Base-by-base conservation (phyloP, 2,888 invertebrate species). In the Trichogramma dendrolimi region DNA sequence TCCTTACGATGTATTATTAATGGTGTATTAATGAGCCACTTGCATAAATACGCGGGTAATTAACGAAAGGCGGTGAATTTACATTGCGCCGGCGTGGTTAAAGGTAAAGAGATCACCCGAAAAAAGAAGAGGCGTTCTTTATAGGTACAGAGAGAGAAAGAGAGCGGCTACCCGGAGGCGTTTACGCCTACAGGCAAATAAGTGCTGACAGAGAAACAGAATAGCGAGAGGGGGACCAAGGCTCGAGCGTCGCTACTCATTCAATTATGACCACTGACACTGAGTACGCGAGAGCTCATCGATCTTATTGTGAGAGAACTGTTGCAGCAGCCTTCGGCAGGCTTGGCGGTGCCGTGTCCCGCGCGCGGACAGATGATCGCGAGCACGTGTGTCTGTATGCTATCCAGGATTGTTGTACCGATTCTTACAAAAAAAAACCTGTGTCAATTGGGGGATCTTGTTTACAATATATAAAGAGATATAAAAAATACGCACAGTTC, bases 231-330 rank as follows among this genome's bases (percentile, higher is more conserved):
- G 27, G 14, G 27, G 27, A 27, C 27, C 27, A 27, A 27, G 27
- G 3, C 57, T 68, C 27, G 27, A 27, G 27, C 27, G 27, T 27
- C 27, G 68, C 67, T 69, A 73, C 73, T 75, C 77, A 76, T 78
- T 78, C 77, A 77, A 77, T 78, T 78, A 78, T 75, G 73, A 73
- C 70, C 27, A 71, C 76, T 75, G 76, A 77, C 76, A 75, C 71
- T 72, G 66, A 67, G 27, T 27, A 27, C 27, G 27, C 27, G 27
- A 27, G 27, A 27, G 68, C 72, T 68, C 75, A 76, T 76, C 75
- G 74, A 76, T 76, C 76, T 75, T 76, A 60, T 51, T 50, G 53
- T 60, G 52, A 58, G 58, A 56, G 53, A 43, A 64, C 44, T 59
- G 63, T 52, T 27, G 27, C 27, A 27, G 27, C 27, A 27, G 27